Conservation (phyloP, 23 tunicate species). For the Diplosoma virens region DNA sequence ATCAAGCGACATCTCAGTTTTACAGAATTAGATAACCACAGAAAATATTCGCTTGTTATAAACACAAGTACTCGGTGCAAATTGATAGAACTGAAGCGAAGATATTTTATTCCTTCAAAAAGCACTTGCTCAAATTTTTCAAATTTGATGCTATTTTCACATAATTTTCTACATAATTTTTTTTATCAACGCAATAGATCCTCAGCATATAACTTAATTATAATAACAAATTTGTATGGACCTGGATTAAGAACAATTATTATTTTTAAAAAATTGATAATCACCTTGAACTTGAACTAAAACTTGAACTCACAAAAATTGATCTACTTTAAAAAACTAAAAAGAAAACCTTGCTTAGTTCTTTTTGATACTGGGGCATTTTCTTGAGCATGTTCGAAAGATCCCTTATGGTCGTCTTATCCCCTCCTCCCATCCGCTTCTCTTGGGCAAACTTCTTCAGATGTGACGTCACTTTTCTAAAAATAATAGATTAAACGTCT, state of each 20-base stretch:
- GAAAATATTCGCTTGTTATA: too few relatives aligned
- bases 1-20: not conserved
- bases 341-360: conserved; percentile 70
- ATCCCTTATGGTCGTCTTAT: conserved; percentile 93
- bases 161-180: too few relatives aligned
- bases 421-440: conserved; percentile 85
- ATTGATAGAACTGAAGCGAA: too few relatives aligned
- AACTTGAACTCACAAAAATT: not conserved
- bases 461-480: conserved; percentile 78
- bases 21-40: too few relatives aligned
- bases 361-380: conserved; percentile 99
- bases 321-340: not conserved
- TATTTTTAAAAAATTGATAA: not conserved
- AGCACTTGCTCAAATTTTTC: too few relatives aligned
- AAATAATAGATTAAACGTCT: not conserved
- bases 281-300: not conserved
- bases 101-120: too few relatives aligned
- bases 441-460: conserved; percentile 91
- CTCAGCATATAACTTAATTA: too few relatives aligned
- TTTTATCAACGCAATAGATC: too few relatives aligned
- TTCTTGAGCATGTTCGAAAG: conserved; percentile 94
- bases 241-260: too few relatives aligned
- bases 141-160: too few relatives aligned
- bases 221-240: too few relatives aligned
- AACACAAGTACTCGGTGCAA: too few relatives aligned